These are phyloP conservation scores for Nanorana parkeri DNA, from an alignment of 2,113 vertebrate genomes.

Conservation along the genomic window DNA sequence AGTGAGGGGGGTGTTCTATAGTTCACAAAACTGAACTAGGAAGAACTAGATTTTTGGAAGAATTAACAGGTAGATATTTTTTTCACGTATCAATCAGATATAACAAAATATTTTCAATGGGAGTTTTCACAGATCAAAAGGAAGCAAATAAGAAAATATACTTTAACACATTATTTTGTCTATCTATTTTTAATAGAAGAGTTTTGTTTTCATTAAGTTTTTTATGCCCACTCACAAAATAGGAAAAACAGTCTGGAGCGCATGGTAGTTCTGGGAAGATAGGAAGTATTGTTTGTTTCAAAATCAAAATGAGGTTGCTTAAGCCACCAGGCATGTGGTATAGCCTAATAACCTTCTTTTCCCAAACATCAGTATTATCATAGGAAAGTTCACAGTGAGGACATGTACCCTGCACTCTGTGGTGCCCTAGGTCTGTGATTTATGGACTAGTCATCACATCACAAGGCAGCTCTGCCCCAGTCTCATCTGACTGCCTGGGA, in stretches of 20 bases:
- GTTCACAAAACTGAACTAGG: too few species aligned
- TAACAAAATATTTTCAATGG: too few species aligned
- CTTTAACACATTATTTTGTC: too few species aligned
- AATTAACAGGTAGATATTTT: too few species aligned
- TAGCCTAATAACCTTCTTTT: slow-evolving; percentile 35
- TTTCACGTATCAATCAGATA: too few species aligned
- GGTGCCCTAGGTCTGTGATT: slow-evolving; percentile 42
- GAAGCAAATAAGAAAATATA: too few species aligned
- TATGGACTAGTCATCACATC: slow-evolving; percentile 40
- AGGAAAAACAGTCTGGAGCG: neutral
- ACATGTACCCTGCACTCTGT: slow-evolving; percentile 23
- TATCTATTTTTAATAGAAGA: too few species aligned
- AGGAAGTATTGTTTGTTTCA: neutral
- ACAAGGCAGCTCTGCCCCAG: neutral
- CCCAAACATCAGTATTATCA: slow-evolving; percentile 47
- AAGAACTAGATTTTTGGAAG: too few species aligned
- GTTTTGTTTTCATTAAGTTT: too few species aligned
- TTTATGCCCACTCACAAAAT: too few species aligned
- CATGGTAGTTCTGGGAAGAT: neutral
- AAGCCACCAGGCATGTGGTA: neutral
- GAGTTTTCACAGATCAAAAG: too few species aligned
- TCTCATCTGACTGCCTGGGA: slow-evolving; percentile 29
- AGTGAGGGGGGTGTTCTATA: too few species aligned
- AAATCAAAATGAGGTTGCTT: slow-evolving; percentile 12
- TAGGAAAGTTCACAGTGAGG: slow-evolving; percentile 34